Evolutionary conservation across 2,797 vertebrate genomes (phyloP), one percentile per base, ranked within the genome.

Genomic region (Melanotaenia parkinsoni): DNA sequence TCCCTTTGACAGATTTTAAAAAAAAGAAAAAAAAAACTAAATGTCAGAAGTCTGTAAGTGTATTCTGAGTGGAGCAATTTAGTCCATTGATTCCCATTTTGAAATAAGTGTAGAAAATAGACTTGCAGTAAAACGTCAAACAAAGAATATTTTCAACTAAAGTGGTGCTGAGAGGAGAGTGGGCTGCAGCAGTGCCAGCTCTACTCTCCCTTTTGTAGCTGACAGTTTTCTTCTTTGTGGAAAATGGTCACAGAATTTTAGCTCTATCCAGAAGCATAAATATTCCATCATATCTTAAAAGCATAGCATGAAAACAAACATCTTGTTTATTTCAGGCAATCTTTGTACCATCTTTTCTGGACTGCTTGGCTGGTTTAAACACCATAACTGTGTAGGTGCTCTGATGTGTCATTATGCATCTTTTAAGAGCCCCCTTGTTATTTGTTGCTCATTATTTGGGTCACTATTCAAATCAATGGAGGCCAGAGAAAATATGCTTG

Each of bases 351-450:
- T 67, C 5, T 70, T 79, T 76, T 72, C 37, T 72, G 43, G 26
- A 72, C 30, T 73, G 32, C 79, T 79, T 80, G 65, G 24, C 33
- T 73, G 35, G 79, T 80, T 80, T 68, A n/a, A 79, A 63, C 28
- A 65, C 38, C 38, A 50, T 72, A 45, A 74, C 62, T 63, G 20
- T 62, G 58, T 62, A 57, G 64, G 57, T 71, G 63, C 71, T 68
- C 70, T 69, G 45, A 73, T 56, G 1, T 70, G 30, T 70, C 77
- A 70, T 79, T 47, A 63, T 64, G 33, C 63, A 64, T 63, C 63
- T 69, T 68, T 70, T 20, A 47, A n/a, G 7, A 74, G 35, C 18
- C 18, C 28, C 45, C 56, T 22, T 35, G 12, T 28, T 47, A 57
- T 58, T 10, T 20, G 5, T 7, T 47, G n/a, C 11, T 51, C 22